These are phyloP conservation scores for Lepidothrix coronata DNA, from an alignment of 2,113 vertebrate species.

Conservation along the genomic window DNA sequence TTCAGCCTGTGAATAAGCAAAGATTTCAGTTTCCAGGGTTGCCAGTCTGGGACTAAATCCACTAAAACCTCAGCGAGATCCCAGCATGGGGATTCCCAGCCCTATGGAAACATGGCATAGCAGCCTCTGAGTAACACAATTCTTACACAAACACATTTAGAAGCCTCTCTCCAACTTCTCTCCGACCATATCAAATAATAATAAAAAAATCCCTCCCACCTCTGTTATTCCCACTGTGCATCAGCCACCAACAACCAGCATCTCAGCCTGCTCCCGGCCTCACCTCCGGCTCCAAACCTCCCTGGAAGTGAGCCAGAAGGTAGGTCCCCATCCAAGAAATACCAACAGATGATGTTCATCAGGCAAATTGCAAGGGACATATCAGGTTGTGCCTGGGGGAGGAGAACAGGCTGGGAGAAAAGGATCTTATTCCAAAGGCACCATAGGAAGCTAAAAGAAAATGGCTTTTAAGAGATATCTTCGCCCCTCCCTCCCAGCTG, in stretches of 20 bases:
- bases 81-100: not conserved
- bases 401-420: not conserved
- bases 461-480: slow-evolving; percentile 20
- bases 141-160: not conserved
- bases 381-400: slow-evolving; percentile 37
- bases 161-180: not conserved
- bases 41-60: not conserved
- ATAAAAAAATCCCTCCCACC: not conserved
- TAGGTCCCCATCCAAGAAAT: slow-evolving; percentile 18
- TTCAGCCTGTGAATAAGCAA: not conserved
- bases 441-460: slow-evolving; percentile 5
- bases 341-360: slow-evolving; percentile 29
- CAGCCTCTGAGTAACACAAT: not conserved
- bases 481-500: not conserved
- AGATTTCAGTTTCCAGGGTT: not conserved
- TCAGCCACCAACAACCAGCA: not conserved
- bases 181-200: not conserved
- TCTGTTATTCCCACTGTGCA: not conserved
- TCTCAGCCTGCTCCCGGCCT: not conserved
- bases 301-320: slow-evolving; percentile 31
- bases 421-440: slow-evolving; percentile 28
- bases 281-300: not conserved
- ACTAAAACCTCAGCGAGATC: not conserved
- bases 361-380: slow-evolving; percentile 16
- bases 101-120: not conserved